Percentiles rank a stretch among this genome's conserved stretches.
phyloP scores from a whole-genome alignment of 2,888 invertebrate genomes.

The Rhagonycha fulva region DNA sequence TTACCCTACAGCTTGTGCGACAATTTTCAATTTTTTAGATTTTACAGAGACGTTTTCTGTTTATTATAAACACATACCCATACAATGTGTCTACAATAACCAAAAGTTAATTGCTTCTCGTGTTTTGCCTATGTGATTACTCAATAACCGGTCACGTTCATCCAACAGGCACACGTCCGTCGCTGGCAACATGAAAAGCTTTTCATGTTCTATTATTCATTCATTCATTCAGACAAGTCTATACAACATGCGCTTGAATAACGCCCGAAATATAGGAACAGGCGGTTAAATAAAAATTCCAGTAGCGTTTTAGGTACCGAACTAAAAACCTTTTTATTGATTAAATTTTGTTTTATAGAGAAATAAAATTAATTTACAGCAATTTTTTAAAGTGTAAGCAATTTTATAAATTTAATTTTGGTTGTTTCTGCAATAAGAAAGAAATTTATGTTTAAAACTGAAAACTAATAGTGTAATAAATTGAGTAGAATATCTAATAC shows the following conservation, averaged over 20 bases:
- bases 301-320: conserved; percentile 4
- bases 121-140: conserved; percentile 9
- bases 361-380: neutral
- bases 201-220: conserved; percentile 49
- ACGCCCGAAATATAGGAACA: conserved; percentile 6
- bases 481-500: neutral
- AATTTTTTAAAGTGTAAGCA: neutral
- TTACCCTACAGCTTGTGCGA: neutral
- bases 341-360: neutral
- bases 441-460: neutral
- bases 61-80: neutral
- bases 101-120: conserved; percentile 1
- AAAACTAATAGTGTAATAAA: neutral
- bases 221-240: conserved; percentile 40
- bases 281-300: conserved; percentile 14
- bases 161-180: conserved; percentile 39
- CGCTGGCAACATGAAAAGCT: conserved; percentile 49
- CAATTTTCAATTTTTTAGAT: neutral
- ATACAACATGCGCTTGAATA: conserved; percentile 42
- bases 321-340: conserved; percentile 16
- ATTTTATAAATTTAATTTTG: neutral
- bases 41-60: neutral
- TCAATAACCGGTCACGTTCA: conserved; percentile 40
- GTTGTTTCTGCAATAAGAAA: neutral
- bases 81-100: neutral